These are phyloP conservation scores for Pollicipes pollicipes DNA, from an alignment of 1,140 invertebrate species.

Conservation along the genomic window DNA sequence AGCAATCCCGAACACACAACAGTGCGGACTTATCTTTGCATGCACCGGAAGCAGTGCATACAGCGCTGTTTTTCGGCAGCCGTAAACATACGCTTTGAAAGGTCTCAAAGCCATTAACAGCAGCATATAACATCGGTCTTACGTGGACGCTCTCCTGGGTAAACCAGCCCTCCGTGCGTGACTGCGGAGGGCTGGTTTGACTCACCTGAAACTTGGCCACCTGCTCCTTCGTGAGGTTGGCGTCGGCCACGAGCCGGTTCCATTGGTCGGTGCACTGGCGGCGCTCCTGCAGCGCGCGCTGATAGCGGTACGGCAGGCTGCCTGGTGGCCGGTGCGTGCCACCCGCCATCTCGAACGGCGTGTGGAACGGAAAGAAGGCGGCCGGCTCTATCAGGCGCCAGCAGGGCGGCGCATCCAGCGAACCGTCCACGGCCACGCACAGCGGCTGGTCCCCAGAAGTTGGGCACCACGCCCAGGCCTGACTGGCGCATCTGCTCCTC, in stretches of 20 bases:
- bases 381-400: constrained; percentile 24
- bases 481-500: constrained; percentile 25
- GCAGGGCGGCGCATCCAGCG: not conserved
- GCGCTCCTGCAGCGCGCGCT: not conserved
- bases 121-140: too few relatives aligned
- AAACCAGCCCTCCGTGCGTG: too few relatives aligned
- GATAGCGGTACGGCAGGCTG: not conserved
- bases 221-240: not conserved
- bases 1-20: too few relatives aligned
- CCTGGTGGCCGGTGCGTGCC: constrained; percentile 14
- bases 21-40: too few relatives aligned
- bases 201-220: not conserved
- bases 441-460: constrained; percentile 28
- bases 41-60: too few relatives aligned
- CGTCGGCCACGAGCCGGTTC: not conserved
- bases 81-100: too few relatives aligned
- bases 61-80: too few relatives aligned
- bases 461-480: constrained; percentile 21
- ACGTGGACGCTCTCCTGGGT: too few relatives aligned
- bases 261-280: not conserved
- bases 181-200: too few relatives aligned
- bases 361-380: constrained; percentile 26
- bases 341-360: constrained; percentile 29
- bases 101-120: too few relatives aligned
- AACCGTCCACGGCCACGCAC: constrained; percentile 19